phyloP scores from a whole-genome alignment of 2,113 vertebrate genomes.

The Chunga burmeisteri region DNA sequence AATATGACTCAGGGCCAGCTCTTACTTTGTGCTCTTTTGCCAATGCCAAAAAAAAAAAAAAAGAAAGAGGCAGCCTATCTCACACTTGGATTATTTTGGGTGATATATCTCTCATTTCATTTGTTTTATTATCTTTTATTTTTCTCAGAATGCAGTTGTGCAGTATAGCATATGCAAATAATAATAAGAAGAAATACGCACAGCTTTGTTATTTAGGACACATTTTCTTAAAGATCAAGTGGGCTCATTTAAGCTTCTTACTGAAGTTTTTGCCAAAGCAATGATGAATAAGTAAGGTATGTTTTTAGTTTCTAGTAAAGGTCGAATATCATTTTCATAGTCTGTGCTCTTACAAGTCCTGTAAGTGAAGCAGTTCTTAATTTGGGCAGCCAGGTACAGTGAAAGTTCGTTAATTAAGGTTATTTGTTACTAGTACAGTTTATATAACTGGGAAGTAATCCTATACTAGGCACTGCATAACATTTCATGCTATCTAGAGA shows the following conservation, averaged over 20 bases:
- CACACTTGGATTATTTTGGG: conserved; percentile 71
- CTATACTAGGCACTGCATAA: not conserved
- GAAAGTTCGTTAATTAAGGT: conserved; percentile 39
- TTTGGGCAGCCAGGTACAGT: not conserved
- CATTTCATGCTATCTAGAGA: not conserved
- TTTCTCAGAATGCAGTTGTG: conserved; percentile 63
- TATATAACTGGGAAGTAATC: not conserved
- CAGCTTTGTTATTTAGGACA: conserved; percentile 56
- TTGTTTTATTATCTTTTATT: conserved; percentile 75
- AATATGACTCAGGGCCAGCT: conserved; percentile 84
- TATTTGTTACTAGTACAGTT: conserved; percentile 40
- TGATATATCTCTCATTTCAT: conserved; percentile 73
- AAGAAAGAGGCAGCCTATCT: conserved; percentile 55
- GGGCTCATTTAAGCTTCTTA: conserved; percentile 46
- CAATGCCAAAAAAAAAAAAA: conserved; percentile 55
- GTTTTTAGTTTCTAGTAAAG: conserved; percentile 54
- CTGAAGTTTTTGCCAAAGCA: conserved; percentile 51
- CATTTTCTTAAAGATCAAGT: conserved; percentile 63
- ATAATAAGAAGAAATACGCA: conserved; percentile 24
- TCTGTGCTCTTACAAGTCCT: conserved; percentile 18
- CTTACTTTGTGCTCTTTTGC: conserved; percentile 74
- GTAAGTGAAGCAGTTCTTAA: conserved; percentile 26
- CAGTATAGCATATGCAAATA: conserved; percentile 70
- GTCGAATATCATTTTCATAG: conserved; percentile 52
- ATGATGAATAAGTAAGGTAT: conserved; percentile 50